Evolutionary conservation across 1,140 invertebrate species (phyloP).

Genomic region (Glomeris maerens): DNA sequence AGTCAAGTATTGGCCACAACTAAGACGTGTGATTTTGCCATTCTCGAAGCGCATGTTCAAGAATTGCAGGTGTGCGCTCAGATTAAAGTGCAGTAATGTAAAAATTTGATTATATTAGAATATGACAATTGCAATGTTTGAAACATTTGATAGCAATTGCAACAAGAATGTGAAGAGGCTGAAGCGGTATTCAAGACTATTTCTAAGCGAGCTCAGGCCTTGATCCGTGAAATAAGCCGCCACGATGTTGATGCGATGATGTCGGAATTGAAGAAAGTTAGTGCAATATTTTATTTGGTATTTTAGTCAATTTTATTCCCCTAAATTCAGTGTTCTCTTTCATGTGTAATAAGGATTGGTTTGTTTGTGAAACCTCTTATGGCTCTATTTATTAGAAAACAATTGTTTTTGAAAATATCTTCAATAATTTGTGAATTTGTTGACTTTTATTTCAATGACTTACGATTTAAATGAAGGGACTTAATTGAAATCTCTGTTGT

Average conservation of each 20-base stretch:
- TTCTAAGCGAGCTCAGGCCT: slow-evolving; percentile 73
- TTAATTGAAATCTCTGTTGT: slow-evolving; percentile 2
- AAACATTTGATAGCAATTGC: slow-evolving; percentile 36
- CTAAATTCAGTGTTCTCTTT: too few species aligned
- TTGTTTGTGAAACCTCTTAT: too few species aligned
- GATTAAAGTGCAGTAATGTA: background rate
- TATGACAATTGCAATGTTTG: slow-evolving; percentile 3
- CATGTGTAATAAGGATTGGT: too few species aligned
- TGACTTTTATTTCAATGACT: slow-evolving; percentile 6
- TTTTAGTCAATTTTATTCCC: too few species aligned
- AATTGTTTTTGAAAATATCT: background rate
- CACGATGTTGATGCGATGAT: slow-evolving; percentile 84
- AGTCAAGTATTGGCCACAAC: slow-evolving; percentile 50
- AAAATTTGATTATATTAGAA: too few species aligned
- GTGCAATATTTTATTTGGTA: too few species aligned
- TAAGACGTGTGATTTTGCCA: slow-evolving; percentile 53
- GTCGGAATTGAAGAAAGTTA: slow-evolving; percentile 67
- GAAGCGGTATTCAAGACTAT: slow-evolving; percentile 78
- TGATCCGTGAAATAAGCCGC: slow-evolving; percentile 75
- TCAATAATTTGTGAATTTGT: background rate
- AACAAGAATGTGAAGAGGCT: slow-evolving; percentile 65
- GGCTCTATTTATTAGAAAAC: background rate
- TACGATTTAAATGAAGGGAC: background rate
- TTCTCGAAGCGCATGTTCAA: slow-evolving; percentile 62
- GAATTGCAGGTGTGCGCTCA: slow-evolving; percentile 45